A percentile compares a stretch with the other conserved stretches of the same genome.
phyloP scores from a whole-genome alignment of 2,797 vertebrate species.

The Malurus leucopterus region DNA sequence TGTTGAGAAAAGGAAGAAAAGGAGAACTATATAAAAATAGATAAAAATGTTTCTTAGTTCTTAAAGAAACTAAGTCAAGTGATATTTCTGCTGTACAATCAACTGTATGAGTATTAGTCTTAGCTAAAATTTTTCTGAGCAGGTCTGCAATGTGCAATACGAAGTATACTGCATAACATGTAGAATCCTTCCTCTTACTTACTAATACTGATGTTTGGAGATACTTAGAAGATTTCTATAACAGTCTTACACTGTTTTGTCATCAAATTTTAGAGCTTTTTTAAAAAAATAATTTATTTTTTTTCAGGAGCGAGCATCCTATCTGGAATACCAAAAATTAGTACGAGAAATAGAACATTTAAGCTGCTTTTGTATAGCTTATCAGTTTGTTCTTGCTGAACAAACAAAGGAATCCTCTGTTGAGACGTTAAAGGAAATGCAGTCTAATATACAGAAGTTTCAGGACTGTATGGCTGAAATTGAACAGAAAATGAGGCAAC shows the following conservation, averaged over 20 bases:
- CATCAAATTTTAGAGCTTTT: not conserved
- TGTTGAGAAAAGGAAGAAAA: not conserved
- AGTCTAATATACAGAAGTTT: constrained; percentile 74
- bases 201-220: not conserved
- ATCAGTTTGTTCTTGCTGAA: constrained; percentile 87
- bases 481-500: constrained; percentile 77
- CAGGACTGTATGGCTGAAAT: constrained; percentile 77
- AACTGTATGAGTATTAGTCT: not conserved
- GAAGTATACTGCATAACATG: not conserved
- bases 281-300: not conserved
- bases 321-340: constrained; percentile 92
- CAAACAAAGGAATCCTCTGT: constrained; percentile 80
- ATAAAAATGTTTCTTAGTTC: not conserved
- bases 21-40: not conserved
- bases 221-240: not conserved
- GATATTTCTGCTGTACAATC: not conserved
- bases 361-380: constrained; percentile 82
- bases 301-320: constrained; percentile 83
- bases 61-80: not conserved
- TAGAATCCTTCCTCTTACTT: not conserved
- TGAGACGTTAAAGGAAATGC: constrained; percentile 81
- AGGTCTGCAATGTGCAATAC: not conserved
- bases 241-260: not conserved
- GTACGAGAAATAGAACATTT: constrained; percentile 85
- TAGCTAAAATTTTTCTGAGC: not conserved